Conservation (phyloP, 2,888 invertebrate genomes). For the Ormia ochracea region DNA sequence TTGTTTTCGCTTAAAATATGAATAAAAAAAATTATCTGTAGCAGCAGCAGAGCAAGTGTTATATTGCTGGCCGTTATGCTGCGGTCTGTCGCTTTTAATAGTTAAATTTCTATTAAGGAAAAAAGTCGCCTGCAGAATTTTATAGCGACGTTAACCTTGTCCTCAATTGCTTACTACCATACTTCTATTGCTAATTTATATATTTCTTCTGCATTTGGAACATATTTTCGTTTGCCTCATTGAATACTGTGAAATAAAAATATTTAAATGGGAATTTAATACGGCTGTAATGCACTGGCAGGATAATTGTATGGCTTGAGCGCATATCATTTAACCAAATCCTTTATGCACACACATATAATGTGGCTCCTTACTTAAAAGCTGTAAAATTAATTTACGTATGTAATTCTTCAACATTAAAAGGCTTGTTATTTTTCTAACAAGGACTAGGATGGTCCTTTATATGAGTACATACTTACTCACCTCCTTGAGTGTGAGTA, state of each 20-base stretch:
- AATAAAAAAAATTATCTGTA: background rate
- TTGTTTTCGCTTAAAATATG: conserved; percentile 18
- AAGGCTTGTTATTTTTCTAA: too few species aligned
- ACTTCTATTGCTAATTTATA: background rate
- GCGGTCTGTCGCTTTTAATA: conserved; percentile 39
- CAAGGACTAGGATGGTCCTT: too few species aligned
- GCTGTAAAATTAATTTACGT: too few species aligned
- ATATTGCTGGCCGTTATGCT: conserved; percentile 9
- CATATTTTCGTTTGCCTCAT: conserved; percentile 11
- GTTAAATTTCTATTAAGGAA: background rate
- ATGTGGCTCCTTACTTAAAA: too few species aligned
- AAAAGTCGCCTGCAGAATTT: background rate
- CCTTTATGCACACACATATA: too few species aligned
- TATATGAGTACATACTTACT: too few species aligned
- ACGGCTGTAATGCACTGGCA: too few species aligned
- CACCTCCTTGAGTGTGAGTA: too few species aligned
- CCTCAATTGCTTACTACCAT: conserved; percentile 38
- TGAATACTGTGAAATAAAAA: background rate
- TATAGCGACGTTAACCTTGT: conserved; percentile 48
- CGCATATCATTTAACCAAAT: too few species aligned
- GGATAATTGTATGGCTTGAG: too few species aligned
- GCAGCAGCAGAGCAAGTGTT: background rate
- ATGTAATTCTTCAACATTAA: too few species aligned
- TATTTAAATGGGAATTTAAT: too few species aligned
- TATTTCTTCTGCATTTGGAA: background rate